phyloP scores from a whole-genome alignment of 2,797 vertebrate species.

The Echeneis naucrates region DNA sequence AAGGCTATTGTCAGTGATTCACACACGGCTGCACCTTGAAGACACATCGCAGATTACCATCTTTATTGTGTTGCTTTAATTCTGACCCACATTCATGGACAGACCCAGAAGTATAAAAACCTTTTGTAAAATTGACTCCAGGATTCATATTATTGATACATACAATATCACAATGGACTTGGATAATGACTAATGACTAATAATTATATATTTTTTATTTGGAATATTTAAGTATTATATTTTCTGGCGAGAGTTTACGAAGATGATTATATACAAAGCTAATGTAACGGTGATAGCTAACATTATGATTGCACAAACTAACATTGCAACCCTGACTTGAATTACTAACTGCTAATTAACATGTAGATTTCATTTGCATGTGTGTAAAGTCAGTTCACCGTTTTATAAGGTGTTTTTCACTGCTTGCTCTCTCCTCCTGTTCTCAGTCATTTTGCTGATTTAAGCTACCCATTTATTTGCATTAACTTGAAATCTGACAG shows the following conservation, averaged over 20 bases:
- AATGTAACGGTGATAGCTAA: no score
- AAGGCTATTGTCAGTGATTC: slow-evolving; percentile 43
- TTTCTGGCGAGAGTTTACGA: no score
- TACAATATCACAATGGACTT: not conserved
- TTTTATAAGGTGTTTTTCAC: not conserved
- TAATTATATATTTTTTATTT: no score
- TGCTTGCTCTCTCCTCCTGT: not conserved
- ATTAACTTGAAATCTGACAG: not conserved
- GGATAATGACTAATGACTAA: not conserved
- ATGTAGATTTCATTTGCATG: no score
- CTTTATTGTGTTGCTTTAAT: slow-evolving; percentile 8
- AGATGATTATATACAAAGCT: no score
- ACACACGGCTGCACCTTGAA: slow-evolving; percentile 23
- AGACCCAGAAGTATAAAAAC: not conserved
- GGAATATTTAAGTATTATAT: no score
- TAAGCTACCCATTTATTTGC: not conserved
- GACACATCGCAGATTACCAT: slow-evolving; percentile 19
- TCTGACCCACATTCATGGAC: slow-evolving; percentile 5
- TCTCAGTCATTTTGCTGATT: not conserved
- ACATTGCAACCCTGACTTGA: no score
- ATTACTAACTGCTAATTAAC: no score
- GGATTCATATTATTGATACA: not conserved
- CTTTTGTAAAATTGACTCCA: not conserved
- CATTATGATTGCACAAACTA: no score
- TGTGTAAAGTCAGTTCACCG: not conserved